Percentiles rank a stretch among this genome's conserved stretches.
Conservation (phyloP, 2,888 invertebrate genomes). For the Mythimna ferrago region DNA sequence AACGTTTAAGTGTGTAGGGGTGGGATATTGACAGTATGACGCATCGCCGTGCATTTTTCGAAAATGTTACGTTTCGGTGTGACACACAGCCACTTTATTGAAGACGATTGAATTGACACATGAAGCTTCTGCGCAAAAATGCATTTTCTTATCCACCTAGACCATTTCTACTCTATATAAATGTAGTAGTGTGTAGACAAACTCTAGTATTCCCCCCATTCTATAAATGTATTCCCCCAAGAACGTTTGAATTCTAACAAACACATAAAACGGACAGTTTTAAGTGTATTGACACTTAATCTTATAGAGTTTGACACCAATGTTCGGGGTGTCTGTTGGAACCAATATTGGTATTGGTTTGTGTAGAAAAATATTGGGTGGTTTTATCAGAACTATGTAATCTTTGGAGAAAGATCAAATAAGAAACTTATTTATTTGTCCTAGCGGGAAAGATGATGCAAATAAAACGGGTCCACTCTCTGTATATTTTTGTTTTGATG, state of each 20-base stretch:
- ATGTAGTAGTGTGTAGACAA: neutral
- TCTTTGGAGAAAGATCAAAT: too few species aligned
- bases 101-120: slow-evolving; percentile 51
- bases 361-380: neutral
- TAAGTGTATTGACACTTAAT: slow-evolving; percentile 54
- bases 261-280: slow-evolving; percentile 49
- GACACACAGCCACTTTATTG: slow-evolving; percentile 35
- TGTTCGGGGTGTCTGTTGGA: slow-evolving; percentile 12
- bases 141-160: slow-evolving; percentile 49
- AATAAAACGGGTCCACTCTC: too few species aligned
- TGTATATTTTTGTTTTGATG: too few species aligned
- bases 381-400: too few species aligned
- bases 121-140: slow-evolving; percentile 49
- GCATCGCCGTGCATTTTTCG: too few species aligned
- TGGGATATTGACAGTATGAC: too few species aligned
- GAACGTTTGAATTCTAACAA: slow-evolving; percentile 47
- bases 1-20: too few species aligned
- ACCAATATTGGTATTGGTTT: slow-evolving; percentile 22
- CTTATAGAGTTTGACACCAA: slow-evolving; percentile 43
- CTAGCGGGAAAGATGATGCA: too few species aligned
- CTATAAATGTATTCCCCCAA: neutral
- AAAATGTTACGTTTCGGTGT: slow-evolving; percentile 46
- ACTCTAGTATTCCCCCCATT: neutral
- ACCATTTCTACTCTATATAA: slow-evolving; percentile 6
- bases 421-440: too few species aligned